Percentiles rank a stretch among this genome's conserved stretches.
phyloP scores from a whole-genome alignment of 2,113 vertebrate genomes.

The Amblyopsis rosae region DNA sequence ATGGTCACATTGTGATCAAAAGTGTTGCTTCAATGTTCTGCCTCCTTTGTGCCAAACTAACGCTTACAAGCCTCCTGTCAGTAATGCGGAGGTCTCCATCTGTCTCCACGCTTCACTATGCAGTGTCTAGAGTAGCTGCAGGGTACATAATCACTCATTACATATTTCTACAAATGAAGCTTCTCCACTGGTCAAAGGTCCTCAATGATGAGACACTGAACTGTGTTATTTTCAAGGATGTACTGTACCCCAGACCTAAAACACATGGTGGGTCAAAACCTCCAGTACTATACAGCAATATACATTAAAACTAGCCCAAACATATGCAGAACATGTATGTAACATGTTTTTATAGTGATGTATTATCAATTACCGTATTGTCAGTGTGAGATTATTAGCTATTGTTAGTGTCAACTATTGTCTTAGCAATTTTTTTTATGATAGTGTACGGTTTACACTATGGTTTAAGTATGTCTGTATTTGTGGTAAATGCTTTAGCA shows the following conservation, averaged over 20 bases:
- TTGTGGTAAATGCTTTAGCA: no score
- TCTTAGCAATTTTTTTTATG: no score
- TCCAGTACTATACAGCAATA: neutral
- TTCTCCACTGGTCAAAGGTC: neutral
- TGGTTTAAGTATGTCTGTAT: no score
- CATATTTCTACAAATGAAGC: constrained; percentile 14
- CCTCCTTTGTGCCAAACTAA: constrained; percentile 44
- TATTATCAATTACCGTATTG: no score
- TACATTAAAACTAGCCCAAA: neutral
- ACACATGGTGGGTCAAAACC: neutral
- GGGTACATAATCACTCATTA: constrained; percentile 8
- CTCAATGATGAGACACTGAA: neutral
- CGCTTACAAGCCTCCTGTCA: constrained; percentile 59
- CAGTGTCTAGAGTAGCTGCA: constrained; percentile 10
- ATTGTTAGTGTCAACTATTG: no score
- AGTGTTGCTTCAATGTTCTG: constrained; percentile 58
- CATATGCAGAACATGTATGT: no score
- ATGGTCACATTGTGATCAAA: constrained; percentile 34
- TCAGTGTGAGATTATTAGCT: no score
- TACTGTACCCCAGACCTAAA: neutral
- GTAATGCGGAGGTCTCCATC: constrained; percentile 59
- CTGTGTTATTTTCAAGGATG: neutral
- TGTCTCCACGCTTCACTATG: constrained; percentile 38
- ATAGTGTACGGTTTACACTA: no score
- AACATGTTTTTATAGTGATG: no score